These are phyloP conservation scores for Urocitellus parryii DNA, from an alignment of 2,113 vertebrate genomes.

Conservation along the genomic window DNA sequence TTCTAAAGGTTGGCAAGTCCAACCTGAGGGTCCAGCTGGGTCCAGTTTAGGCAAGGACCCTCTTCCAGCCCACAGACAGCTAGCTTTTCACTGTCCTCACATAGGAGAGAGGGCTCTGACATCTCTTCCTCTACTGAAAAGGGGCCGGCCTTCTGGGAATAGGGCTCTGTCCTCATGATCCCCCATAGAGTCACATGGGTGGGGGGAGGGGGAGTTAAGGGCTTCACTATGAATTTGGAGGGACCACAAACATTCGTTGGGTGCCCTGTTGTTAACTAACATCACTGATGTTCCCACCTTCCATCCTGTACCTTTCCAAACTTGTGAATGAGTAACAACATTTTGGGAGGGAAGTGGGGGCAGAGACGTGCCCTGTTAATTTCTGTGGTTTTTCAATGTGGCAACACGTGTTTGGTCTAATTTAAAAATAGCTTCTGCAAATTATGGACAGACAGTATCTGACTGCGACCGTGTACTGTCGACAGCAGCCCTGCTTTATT, in stretches of 20 bases:
- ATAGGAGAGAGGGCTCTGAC: accelerated
- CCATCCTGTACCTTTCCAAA: not conserved
- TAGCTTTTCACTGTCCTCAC: not conserved
- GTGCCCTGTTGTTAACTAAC: not conserved
- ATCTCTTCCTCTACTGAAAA: not conserved
- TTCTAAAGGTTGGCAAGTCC: not conserved
- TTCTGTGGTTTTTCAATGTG: conserved; percentile 24
- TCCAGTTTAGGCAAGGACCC: not conserved
- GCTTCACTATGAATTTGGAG: accelerated
- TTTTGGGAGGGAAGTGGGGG: not conserved
- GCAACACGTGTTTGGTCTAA: conserved; percentile 10
- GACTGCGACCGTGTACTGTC: not conserved
- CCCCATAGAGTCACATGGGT: not conserved
- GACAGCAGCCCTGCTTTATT: conserved; percentile 51
- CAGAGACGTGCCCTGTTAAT: not conserved
- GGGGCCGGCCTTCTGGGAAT: not conserved
- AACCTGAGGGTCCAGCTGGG: not conserved
- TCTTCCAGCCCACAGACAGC: not conserved
- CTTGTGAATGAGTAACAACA: not conserved
- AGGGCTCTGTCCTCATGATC: not conserved
- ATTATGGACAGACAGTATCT: conserved; percentile 35
- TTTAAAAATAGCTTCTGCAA: conserved; percentile 71
- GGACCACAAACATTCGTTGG: no score
- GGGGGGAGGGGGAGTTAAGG: no score
- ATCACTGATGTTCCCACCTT: not conserved